These are phyloP conservation scores for Tychaedon coryphoeus DNA, from an alignment of 2,113 vertebrate genomes.

Conservation along the genomic window DNA sequence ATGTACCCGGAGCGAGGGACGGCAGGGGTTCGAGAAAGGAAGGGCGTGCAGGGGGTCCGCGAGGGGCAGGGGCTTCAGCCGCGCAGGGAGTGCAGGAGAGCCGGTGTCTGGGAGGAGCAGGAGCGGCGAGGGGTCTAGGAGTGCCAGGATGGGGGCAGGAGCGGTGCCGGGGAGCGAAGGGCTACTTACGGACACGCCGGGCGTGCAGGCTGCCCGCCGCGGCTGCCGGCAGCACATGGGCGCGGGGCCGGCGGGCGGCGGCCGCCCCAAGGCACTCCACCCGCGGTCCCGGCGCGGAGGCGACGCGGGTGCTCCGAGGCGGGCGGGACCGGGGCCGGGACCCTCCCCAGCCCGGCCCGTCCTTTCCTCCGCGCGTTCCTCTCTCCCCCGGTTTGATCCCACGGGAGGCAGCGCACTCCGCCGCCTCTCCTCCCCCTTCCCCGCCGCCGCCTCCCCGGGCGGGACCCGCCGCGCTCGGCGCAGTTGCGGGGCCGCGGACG, in stretches of 20 bases:
- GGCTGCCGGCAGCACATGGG: conserved; percentile 9
- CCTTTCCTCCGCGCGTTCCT: neutral
- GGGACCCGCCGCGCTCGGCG: neutral
- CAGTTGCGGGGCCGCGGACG: neutral
- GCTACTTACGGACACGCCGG: conserved; percentile 22
- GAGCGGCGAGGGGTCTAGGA: no score
- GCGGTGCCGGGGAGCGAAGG: neutral
- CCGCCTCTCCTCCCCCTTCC: neutral
- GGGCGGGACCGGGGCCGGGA: neutral
- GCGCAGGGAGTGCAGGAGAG: neutral
- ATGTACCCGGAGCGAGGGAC: neutral
- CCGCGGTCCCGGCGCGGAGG: neutral
- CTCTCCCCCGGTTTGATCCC: neutral
- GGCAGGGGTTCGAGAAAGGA: neutral
- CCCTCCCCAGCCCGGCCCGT: neutral
- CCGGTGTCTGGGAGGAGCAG: neutral
- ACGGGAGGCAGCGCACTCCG: neutral
- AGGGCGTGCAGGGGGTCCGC: neutral
- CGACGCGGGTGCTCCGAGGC: neutral
- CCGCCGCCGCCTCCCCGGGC: neutral
- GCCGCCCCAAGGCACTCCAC: neutral
- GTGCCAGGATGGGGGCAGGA: neutral
- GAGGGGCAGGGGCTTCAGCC: neutral
- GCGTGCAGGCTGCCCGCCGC: neutral
- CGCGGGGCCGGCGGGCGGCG: neutral